phyloP scores from a whole-genome alignment of 2,888 invertebrate genomes.

The Eucera pruinosa region DNA sequence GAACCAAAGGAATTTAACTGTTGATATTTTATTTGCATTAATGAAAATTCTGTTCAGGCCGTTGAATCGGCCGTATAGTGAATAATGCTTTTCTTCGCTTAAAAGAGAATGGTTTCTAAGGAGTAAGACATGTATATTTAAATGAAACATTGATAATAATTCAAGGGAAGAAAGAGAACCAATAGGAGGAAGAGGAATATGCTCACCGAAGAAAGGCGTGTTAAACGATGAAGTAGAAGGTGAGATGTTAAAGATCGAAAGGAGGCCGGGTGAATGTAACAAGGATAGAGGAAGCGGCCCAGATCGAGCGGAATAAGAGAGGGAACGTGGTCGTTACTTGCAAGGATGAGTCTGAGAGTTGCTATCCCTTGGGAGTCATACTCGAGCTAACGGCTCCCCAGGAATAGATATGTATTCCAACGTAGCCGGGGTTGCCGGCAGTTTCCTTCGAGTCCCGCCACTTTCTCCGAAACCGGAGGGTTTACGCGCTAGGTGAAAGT shows the following conservation, averaged over 20 bases:
- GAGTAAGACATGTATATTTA: no score
- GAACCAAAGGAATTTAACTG: no score
- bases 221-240: conserved; percentile 71
- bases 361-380: conserved; percentile 79
- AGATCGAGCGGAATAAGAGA: conserved; percentile 71
- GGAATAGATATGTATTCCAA: conserved; percentile 76
- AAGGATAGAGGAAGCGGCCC: conserved; percentile 69
- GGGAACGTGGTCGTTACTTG: conserved; percentile 78
- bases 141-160: no score
- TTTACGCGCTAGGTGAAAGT: conserved; percentile 72
- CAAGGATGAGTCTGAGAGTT: conserved; percentile 81
- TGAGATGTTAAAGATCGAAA: conserved; percentile 74
- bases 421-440: conserved; percentile 55
- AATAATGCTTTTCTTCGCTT: no score
- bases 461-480: conserved; percentile 68
- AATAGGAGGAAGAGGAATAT: conserved; percentile 28
- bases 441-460: conserved; percentile 62
- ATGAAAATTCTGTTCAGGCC: no score
- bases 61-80: no score
- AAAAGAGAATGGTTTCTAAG: no score
- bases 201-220: conserved; percentile 51
- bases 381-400: conserved; percentile 78
- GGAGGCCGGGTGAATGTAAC: conserved; percentile 40
- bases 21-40: no score
- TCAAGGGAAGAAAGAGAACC: no score